These are phyloP conservation scores for Trachymyrmex septentrionalis DNA, from an alignment of 1,140 invertebrate species.

Conservation along the genomic window DNA sequence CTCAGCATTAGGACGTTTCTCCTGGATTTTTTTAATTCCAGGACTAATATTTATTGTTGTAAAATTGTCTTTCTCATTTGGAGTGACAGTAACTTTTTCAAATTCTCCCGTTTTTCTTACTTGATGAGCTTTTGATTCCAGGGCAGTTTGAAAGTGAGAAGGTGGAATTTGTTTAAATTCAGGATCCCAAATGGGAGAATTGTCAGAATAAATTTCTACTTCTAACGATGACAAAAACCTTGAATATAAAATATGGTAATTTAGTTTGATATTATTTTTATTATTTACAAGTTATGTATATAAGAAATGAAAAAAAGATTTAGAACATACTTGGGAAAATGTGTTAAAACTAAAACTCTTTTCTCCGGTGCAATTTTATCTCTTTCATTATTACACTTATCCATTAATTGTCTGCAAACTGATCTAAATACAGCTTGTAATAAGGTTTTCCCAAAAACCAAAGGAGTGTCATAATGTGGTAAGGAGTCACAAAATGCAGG, in stretches of 20 bases:
- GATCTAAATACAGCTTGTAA: constrained; percentile 95
- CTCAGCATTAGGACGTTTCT: constrained; percentile 81
- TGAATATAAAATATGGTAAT: constrained; percentile 82
- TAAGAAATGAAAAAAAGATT: constrained; percentile 42
- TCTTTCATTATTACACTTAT: constrained; percentile 95
- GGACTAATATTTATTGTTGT: constrained; percentile 90
- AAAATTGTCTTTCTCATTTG: constrained; percentile 89
- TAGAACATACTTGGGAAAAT: constrained; percentile 89
- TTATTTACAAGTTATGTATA: not conserved
- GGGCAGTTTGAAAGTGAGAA: constrained; percentile 87
- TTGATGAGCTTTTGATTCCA: constrained; percentile 79
- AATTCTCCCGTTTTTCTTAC: constrained; percentile 87
- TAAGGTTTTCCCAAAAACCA: constrained; percentile 95
- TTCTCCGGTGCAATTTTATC: constrained; percentile 96
- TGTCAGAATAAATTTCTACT: constrained; percentile 94
- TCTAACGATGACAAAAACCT: constrained; percentile 96
- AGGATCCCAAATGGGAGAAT: constrained; percentile 97
- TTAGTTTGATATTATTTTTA: not conserved
- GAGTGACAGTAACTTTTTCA: constrained; percentile 88
- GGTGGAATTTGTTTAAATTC: constrained; percentile 93
- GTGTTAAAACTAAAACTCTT: constrained; percentile 88
- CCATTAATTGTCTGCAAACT: constrained; percentile 95
- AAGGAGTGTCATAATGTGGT: constrained; percentile 94
- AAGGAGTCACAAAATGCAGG: constrained; percentile 98
- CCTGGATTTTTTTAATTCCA: constrained; percentile 85